Conservation (phyloP, 2,113 vertebrate species). For the Clupea harengus region DNA sequence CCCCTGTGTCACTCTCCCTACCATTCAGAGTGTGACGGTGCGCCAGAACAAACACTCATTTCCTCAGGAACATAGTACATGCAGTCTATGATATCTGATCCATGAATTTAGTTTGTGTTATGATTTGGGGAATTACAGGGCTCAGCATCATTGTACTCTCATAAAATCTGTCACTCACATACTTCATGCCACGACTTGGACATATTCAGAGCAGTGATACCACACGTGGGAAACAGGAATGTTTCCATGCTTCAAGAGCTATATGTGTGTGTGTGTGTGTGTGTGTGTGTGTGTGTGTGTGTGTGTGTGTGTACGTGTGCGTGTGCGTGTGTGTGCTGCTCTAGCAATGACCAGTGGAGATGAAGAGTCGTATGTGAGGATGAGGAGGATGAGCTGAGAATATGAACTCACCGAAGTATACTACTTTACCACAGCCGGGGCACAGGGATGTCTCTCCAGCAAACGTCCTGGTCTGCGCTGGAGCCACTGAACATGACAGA, state of each 20-base stretch:
- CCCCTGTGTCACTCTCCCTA: not conserved
- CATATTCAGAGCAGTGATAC: not conserved
- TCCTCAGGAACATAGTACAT: not conserved
- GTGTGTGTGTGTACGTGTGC: not conserved
- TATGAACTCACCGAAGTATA: conserved; percentile 71
- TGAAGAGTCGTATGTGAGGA: too few relatives aligned
- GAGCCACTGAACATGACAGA: conserved; percentile 33
- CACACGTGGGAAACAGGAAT: conserved; percentile 12
- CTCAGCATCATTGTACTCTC: not conserved
- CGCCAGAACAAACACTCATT: not conserved
- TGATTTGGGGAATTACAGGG: not conserved
- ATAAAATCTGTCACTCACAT: not conserved
- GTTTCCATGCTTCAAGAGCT: not conserved
- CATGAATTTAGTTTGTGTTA: not conserved
- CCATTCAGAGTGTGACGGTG: not conserved
- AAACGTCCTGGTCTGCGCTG: conserved; percentile 56
- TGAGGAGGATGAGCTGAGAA: too few relatives aligned
- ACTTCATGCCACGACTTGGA: not conserved
- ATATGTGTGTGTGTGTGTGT: not conserved
- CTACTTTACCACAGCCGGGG: conserved; percentile 67
- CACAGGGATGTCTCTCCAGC: conserved; percentile 71
- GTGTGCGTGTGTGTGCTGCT: not conserved
- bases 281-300: not conserved
- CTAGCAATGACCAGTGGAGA: too few relatives aligned
- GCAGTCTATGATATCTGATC: not conserved